phyloP scores from a whole-genome alignment of 1,140 invertebrate genomes.

The Chironomus tepperi region DNA sequence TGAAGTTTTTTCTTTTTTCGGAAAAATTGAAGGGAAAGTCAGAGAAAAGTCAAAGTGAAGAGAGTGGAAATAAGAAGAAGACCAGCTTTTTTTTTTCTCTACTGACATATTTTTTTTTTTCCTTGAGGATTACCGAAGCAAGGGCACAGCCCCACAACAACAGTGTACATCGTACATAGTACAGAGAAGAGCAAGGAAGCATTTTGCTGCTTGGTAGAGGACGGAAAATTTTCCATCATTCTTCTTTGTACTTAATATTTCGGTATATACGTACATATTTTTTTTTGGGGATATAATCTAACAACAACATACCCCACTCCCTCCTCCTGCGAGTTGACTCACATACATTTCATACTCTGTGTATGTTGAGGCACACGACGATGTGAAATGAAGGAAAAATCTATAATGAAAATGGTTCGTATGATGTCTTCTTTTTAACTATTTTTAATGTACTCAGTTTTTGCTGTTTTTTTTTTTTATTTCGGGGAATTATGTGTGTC shows the following conservation, averaged over 20 bases:
- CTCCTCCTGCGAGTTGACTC: not conserved
- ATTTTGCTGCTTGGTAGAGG: conserved; percentile 18
- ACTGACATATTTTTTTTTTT: conserved; percentile 20
- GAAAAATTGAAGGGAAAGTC: not conserved
- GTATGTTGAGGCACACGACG: conserved; percentile 12
- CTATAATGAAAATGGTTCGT: conserved; percentile 22
- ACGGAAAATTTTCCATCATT: conserved; percentile 22
- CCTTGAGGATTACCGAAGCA: conserved; percentile 23
- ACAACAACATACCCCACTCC: conserved; percentile 21
- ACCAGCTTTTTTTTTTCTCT: not conserved
- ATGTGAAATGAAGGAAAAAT: conserved; percentile 23
- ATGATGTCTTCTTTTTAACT: conserved; percentile 8
- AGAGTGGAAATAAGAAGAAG: not conserved
- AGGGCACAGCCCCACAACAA: conserved; percentile 23
- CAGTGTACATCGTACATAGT: not conserved
- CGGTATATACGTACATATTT: not conserved
- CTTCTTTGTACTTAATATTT: conserved; percentile 6
- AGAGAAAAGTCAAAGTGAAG: conserved; percentile 16
- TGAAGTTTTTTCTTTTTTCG: too few species aligned
- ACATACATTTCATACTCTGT: not conserved
- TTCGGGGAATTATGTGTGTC: not conserved
- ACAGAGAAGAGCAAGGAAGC: not conserved
- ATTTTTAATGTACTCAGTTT: not conserved
- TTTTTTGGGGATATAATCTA: not conserved
- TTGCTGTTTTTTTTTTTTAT: not conserved